phyloP scores from a whole-genome alignment of 1,140 invertebrate species.

The Hetaerina americana region DNA sequence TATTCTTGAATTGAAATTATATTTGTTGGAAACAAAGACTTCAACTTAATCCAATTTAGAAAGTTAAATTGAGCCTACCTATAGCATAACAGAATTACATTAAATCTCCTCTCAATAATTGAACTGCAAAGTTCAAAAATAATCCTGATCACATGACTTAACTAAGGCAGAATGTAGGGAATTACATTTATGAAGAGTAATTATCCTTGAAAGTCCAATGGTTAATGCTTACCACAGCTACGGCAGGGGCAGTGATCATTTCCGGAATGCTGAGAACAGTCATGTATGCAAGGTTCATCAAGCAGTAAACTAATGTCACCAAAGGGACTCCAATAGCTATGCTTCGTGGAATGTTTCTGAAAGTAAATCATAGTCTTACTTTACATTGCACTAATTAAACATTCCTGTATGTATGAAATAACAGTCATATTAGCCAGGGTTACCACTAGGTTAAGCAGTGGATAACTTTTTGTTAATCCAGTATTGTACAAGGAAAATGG shows the following conservation, averaged over 20 bases:
- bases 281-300: slow-evolving; percentile 89
- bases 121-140: neutral
- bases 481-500: no score
- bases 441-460: neutral
- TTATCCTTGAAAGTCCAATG: neutral
- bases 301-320: slow-evolving; percentile 74
- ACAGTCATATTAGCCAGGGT: neutral
- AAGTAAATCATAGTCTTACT: slow-evolving; percentile 24
- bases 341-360: slow-evolving; percentile 60
- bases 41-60: no score
- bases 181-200: neutral
- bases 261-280: slow-evolving; percentile 67
- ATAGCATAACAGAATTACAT: neutral
- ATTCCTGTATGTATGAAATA: neutral
- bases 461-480: no score
- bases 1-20: no score
- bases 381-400: neutral
- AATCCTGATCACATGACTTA: neutral
- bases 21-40: no score
- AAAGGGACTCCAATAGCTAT: slow-evolving; percentile 83
- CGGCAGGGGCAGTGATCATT: slow-evolving; percentile 65
- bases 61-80: no score
- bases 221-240: slow-evolving; percentile 61
- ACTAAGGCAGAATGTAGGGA: no score
- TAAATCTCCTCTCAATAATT: neutral